Percentiles rank a stretch among this genome's conserved stretches.
phyloP scores from a whole-genome alignment of 2,113 vertebrate genomes.

The Sturnira hondurensis region DNA sequence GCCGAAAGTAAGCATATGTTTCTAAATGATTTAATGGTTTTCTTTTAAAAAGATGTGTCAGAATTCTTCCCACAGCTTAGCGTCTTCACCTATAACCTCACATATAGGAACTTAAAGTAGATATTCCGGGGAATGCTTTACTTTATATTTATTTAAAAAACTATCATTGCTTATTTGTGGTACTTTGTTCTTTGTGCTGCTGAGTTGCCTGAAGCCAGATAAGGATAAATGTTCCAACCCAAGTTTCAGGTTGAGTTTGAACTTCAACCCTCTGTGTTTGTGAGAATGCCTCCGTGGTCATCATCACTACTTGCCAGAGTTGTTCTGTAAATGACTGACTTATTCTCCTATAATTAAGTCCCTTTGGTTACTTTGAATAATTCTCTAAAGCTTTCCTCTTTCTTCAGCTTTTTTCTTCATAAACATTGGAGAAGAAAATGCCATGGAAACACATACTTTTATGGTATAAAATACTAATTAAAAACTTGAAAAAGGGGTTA shows the following conservation, averaged over 20 bases:
- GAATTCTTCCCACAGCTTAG: neutral
- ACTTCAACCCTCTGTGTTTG: neutral
- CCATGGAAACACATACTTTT: constrained; percentile 4
- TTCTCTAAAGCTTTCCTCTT: neutral
- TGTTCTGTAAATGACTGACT: constrained; percentile 10
- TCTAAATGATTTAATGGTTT: neutral
- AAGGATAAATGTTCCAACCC: neutral
- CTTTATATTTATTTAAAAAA: constrained; percentile 3
- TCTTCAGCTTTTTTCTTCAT: neutral
- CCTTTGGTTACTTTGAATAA: neutral
- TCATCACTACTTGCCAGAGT: neutral
- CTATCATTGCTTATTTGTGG: neutral
- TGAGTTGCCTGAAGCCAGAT: constrained; percentile 12
- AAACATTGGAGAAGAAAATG: constrained; percentile 44
- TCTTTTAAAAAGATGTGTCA: constrained; percentile 4
- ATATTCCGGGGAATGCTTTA: constrained; percentile 16
- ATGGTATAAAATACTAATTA: constrained; percentile 1
- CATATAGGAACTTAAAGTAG: neutral
- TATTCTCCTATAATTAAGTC: constrained; percentile 18
- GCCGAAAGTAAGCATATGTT: constrained; percentile 1
- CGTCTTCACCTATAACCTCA: neutral
- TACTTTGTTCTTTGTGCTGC: neutral
- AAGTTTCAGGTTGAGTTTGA: neutral
- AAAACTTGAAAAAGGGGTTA: constrained; percentile 26
- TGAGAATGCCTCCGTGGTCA: neutral